Base-by-base conservation (phyloP, 23 tunicate genomes). In the Ciona savignyi region DNA sequence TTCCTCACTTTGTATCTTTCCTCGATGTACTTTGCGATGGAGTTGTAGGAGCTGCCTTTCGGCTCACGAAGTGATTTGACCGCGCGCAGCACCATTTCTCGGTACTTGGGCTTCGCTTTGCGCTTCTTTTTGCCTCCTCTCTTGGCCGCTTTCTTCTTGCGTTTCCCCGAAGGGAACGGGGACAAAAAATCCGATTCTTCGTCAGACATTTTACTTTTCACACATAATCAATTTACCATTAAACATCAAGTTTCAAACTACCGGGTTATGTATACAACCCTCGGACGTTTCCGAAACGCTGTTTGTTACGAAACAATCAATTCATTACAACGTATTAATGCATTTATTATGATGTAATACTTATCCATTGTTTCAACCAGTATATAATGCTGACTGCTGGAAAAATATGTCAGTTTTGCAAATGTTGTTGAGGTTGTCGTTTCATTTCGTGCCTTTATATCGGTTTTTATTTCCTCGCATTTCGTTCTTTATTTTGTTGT, bases 11-110 rank as follows among this genome's bases (percentile, higher is more conserved):
- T 77, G 61, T 81, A 77, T 29, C 62, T 72, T 51, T 77, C 72
- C 61, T 81, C 96, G 56, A 88, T 66, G 33, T 66, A 81, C 67
- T 42, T 70, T 33, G 72, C 77, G 66, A 88, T 66, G 3, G 82
- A 49, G 67, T 75, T 60, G 70, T 75, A 74, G n/a, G 70, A 65
- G 56, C 78, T 24, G 19, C 96, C 96, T 51, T 82, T 88, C 60
- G 78, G 72, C 34, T 82, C 96, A 22, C 66, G 65, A 2, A 69
- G 63, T n/a, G 80, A 56, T 48, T 73, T 77, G 32, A 88, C 60
- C 30, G 87, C 82, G 21, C 60, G 33, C 32, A 88, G 34, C 0
- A 88, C 72, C 96, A 88, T 88, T 25, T 81, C 87, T 71, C 96
- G 35, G 87, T 81, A 88, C 68, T 88, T 88, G 21, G 85, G 81